Evolutionary conservation across 2,888 invertebrate species (phyloP), one percentile per base, ranked within the genome.

Genomic region (Melinaea marsaeus): DNA sequence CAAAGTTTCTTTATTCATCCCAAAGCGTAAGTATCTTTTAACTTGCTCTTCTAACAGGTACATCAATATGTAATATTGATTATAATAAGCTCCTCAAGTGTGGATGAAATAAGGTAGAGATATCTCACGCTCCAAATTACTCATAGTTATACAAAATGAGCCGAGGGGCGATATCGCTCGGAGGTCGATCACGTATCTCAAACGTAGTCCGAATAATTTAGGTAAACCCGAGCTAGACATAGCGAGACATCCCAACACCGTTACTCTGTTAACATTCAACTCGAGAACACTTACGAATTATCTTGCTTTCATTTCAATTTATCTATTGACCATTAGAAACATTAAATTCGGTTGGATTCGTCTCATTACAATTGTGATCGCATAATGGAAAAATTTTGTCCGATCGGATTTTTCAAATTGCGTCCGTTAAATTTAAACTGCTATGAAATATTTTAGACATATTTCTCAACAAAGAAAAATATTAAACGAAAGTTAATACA

Each of bases 191-290:
- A 85, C 81, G 81, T 75, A 76, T 77, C 68, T 73, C 75, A 75
- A 80, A 85, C 83, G 83, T 80, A 83, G 77, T 79, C 81, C 81
- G 85, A 89, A 88, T 86, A 86, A 83, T 86, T 88, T 85, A 87
- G 83, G 80, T 84, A 87, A 87, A 86, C 85, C 84, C 78, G 76
- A 76, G 78, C 78, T 79, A 87, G 85, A 86, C 83, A 74, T 77
- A 76, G 78, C 78, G 79, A 87, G 85, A 86, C 83, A 74, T 77
- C 74, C 74, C 76, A 75, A 75, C 76, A 84, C 89, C 88, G 89
- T 89, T 90, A 89, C 68, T 75, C 67, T 68, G 74, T 88, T 86
- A 83, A 74, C 78, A 88, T 90, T 88, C 87, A 67, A 72, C 72
- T 69, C 81, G 71, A 75, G 73, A 69, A 72, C 74, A 77, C 77